Conservation (phyloP, 2,113 vertebrate species). For the Archilochus colubris region DNA sequence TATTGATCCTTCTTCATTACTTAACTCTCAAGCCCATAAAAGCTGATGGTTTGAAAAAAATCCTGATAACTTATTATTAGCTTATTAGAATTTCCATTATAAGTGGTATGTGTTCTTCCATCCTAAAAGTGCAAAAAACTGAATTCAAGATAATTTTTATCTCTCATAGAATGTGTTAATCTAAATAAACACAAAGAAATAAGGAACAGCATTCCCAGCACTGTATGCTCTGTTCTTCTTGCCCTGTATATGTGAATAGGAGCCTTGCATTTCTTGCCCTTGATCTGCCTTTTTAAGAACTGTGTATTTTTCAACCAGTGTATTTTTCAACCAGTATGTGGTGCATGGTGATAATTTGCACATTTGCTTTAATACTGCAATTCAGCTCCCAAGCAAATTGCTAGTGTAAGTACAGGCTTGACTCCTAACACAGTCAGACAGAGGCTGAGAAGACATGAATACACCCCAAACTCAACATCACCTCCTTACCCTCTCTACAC, state of each 20-base stretch:
- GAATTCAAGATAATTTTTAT: neutral
- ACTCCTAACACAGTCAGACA: neutral
- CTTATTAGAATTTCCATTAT: slow-evolving; percentile 11
- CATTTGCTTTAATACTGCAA: neutral
- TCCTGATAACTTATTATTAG: neutral
- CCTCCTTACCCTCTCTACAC: neutral
- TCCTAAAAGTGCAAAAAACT: neutral
- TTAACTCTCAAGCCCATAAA: slow-evolving; percentile 32
- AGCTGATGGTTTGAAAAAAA: slow-evolving; percentile 1
- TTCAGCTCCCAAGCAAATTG: neutral
- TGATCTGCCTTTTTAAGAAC: neutral
- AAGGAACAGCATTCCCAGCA: neutral
- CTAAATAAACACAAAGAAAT: neutral
- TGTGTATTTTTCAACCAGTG: neutral
- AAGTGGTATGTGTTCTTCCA: neutral
- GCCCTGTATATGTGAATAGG: neutral
- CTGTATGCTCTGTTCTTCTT: neutral
- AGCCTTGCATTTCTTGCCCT: neutral
- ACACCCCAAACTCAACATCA: neutral
- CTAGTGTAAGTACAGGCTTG: neutral
- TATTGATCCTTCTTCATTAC: slow-evolving; percentile 25
- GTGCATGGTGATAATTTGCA: neutral
- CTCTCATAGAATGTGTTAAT: neutral
- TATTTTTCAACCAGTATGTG: neutral
- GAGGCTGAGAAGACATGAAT: neutral